phyloP scores from a whole-genome alignment of 2,113 vertebrate genomes.

The Corvus moneduloides region DNA sequence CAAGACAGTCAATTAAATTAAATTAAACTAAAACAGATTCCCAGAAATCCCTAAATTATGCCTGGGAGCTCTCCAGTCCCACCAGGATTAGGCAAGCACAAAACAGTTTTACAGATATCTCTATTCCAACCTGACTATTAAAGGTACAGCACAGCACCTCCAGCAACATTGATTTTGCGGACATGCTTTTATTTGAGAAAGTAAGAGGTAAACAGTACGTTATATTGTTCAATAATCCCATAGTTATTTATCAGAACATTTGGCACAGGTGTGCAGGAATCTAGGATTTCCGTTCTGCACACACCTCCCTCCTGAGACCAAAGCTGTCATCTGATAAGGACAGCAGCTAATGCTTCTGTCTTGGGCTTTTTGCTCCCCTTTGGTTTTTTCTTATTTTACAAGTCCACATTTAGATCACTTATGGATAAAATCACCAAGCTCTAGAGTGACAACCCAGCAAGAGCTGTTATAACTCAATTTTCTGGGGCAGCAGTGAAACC shows the following conservation, averaged over 20 bases:
- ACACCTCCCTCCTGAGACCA: fast-evolving
- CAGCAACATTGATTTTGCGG: neutral
- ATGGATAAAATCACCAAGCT: neutral
- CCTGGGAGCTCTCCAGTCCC: neutral
- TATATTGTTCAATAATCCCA: neutral
- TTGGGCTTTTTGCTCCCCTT: neutral
- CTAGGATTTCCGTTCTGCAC: neutral
- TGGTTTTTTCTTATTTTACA: neutral
- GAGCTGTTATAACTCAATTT: neutral
- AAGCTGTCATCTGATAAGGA: neutral
- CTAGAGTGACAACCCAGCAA: neutral
- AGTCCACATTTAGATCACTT: neutral
- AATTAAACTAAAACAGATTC: constrained; percentile 1
- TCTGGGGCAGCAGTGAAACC: neutral
- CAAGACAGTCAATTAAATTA: neutral
- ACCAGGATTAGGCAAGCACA: neutral
- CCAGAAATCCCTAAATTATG: neutral
- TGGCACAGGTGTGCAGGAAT: neutral
- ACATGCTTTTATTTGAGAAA: neutral
- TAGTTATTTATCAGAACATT: neutral
- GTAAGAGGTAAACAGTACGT: fast-evolving
- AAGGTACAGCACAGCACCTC: neutral
- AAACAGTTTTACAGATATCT: neutral
- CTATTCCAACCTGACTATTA: neutral
- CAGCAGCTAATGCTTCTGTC: neutral